Conservation (phyloP, 2,888 invertebrate species). For the Thymelicus lineola region DNA sequence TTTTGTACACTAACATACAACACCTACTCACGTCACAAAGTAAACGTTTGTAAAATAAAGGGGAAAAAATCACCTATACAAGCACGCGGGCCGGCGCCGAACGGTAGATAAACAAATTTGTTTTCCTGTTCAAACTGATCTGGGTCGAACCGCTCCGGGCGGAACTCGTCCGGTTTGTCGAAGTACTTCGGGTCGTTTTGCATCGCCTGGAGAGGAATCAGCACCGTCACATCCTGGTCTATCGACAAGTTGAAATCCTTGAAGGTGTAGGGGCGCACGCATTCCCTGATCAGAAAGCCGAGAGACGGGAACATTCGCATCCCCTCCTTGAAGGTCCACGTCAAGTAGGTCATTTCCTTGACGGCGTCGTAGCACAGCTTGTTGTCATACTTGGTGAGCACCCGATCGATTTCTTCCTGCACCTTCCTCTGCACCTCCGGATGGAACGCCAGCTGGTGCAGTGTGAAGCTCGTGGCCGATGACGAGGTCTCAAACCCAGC, state of each 20-base stretch:
- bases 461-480: slow-evolving; percentile 62
- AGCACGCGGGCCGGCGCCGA: slow-evolving; percentile 65
- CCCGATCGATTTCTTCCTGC: slow-evolving; percentile 59
- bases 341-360: slow-evolving; percentile 62
- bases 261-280: slow-evolving; percentile 56
- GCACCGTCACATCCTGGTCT: slow-evolving; percentile 54
- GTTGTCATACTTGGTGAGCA: slow-evolving; percentile 53
- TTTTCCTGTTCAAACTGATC: slow-evolving; percentile 49
- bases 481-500: slow-evolving; percentile 70
- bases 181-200: slow-evolving; percentile 64
- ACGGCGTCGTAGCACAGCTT: slow-evolving; percentile 62
- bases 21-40: too few species aligned
- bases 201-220: slow-evolving; percentile 53
- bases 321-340: slow-evolving; percentile 61
- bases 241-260: slow-evolving; percentile 55
- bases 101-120: slow-evolving; percentile 63
- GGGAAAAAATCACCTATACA: slow-evolving; percentile 58
- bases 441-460: slow-evolving; percentile 63
- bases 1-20: too few species aligned
- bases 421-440: slow-evolving; percentile 58
- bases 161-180: slow-evolving; percentile 55
- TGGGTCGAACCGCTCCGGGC: slow-evolving; percentile 59
- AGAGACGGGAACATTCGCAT: slow-evolving; percentile 64
- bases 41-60: background rate
- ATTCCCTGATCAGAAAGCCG: slow-evolving; percentile 56